Base-by-base conservation (phyloP, 1,140 invertebrate species). In the Trinorchestia longiramus region DNA sequence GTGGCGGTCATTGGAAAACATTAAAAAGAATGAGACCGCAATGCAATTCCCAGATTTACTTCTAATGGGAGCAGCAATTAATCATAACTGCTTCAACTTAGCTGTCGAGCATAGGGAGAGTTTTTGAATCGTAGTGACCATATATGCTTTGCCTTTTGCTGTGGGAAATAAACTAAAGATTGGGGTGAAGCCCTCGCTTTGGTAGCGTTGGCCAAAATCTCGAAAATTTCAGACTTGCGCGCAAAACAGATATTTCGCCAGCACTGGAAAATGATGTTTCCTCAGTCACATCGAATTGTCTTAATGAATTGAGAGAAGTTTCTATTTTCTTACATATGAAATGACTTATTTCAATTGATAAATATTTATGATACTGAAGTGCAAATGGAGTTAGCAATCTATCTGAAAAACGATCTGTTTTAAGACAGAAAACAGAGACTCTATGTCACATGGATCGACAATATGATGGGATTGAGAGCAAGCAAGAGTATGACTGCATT, bases 21-120 rank as follows among this genome's bases (percentile, higher is more conserved):
- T 19, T 28, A 42, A 42, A 90, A 90, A 90, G n/a, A 43, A 11
- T 15, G 88, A 42, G 41, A 42, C 88, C 88, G 88, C 88, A 90
- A 90, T 42, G 88, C 62, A 90, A 43, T 90, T 90, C 43, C 88
- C 88, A 42, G 88, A 90, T 90, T 90, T 90, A 28, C 88, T 43
- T 43, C 88, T 90, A 90, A 90, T 90, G 88, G 43, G 88, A 41
- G 88, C 42, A 4, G 88, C 88, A 43, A 90, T 90, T 90, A 90
- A 90, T 90, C 88, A 90, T 15, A 43, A 28, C 88, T 90, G 88
- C 88, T 42, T 8, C 11, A 42, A 41, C 88, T 90, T 90, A 42
- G 41, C 88, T 90, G 88, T 90, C 88, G 8, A 77, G 62, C 36
- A 36, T 77, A 77, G 62, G 62, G 62, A 77, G 28, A 77, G 11